A percentile compares a stretch with the other conserved stretches of the same genome.
Evolutionary conservation across 2,888 invertebrate species (phyloP).

Genomic region (Argyresthia albistria): DNA sequence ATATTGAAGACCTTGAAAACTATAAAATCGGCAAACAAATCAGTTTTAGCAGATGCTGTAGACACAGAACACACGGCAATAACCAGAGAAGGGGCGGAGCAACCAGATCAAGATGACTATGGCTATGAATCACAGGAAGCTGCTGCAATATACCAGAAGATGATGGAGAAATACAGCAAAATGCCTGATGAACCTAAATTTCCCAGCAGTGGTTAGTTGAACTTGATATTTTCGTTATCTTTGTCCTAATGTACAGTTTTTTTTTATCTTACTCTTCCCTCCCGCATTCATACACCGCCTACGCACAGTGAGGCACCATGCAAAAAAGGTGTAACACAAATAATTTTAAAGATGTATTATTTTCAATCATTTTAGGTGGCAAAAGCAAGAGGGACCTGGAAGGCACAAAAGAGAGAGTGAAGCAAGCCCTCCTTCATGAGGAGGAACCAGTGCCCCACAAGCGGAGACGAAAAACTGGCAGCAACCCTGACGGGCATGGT

Average conservation of each 20-base stretch:
- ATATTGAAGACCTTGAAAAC: constrained; percentile 87
- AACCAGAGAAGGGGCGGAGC: constrained; percentile 80
- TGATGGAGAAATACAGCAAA: constrained; percentile 87
- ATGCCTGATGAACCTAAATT: constrained; percentile 82
- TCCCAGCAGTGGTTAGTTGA: constrained; percentile 52
- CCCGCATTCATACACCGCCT: no score
- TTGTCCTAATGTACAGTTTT: no score
- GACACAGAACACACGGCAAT: constrained; percentile 83
- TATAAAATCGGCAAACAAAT: constrained; percentile 91
- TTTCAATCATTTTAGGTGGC: constrained; percentile 23
- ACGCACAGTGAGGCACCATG: no score
- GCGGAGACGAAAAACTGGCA: constrained; percentile 51
- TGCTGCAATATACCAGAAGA: constrained; percentile 84
- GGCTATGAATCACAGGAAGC: constrained; percentile 91
- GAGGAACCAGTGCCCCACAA: constrained; percentile 81
- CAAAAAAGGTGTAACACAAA: no score
- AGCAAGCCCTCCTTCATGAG: constrained; percentile 82
- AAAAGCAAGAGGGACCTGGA: constrained; percentile 59
- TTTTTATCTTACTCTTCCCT: no score
- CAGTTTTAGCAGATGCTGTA: constrained; percentile 86
- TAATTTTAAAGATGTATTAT: no score
- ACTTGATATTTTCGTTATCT: no score
- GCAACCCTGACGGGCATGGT: background rate
- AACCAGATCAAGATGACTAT: constrained; percentile 93
- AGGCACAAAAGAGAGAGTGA: constrained; percentile 81